Percentiles rank a stretch among this genome's conserved stretches.
phyloP scores from a whole-genome alignment of 2,113 vertebrate species.

The Bos indicus region DNA sequence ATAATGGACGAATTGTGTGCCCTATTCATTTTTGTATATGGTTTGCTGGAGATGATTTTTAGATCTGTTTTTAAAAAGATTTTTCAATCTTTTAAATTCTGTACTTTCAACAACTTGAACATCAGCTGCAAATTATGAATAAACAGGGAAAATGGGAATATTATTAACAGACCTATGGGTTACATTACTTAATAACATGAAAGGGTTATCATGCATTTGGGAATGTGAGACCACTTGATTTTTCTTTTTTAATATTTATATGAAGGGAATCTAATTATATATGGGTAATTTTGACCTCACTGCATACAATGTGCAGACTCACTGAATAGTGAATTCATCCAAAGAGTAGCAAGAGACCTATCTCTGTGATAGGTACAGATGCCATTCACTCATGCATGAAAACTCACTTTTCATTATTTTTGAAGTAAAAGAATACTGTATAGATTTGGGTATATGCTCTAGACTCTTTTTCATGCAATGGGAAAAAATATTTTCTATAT shows the following conservation, averaged over 20 bases:
- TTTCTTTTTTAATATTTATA: constrained; percentile 5
- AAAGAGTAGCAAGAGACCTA: not conserved
- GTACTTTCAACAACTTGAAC: not conserved
- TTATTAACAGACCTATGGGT: not conserved
- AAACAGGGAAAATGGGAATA: not conserved
- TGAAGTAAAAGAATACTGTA: not conserved
- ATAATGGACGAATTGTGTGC: not conserved
- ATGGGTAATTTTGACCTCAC: not conserved
- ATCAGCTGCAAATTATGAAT: not conserved
- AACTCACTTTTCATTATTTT: not conserved
- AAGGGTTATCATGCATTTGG: not conserved
- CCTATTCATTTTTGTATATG: not conserved
- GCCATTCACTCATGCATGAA: not conserved
- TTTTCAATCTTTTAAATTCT: not conserved
- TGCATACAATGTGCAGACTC: not conserved
- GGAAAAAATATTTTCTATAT: not conserved
- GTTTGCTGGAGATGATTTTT: not conserved
- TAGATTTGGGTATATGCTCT: not conserved
- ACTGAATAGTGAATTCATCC: not conserved
- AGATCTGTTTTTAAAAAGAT: not conserved
- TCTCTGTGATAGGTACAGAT: not conserved
- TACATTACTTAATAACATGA: not conserved
- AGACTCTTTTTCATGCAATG: not conserved
- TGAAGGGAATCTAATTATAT: not conserved
- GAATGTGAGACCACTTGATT: not conserved